Evolutionary conservation across 2,797 vertebrate species (phyloP).

Genomic region (Diplodus puntazzo): DNA sequence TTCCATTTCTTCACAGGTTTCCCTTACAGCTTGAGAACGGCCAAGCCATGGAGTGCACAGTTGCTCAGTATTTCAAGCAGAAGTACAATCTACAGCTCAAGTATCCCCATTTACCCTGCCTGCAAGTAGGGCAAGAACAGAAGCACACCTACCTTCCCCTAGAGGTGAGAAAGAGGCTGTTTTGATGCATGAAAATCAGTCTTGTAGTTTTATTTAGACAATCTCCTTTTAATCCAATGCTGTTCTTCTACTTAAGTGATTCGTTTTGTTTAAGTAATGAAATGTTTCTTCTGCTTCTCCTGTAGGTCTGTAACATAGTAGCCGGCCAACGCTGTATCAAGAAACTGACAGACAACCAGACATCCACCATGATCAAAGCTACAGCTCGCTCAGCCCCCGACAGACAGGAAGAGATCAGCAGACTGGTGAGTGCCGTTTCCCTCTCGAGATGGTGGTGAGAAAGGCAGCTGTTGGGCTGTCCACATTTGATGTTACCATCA

Average conservation of each 20-base stretch:
- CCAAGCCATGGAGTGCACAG: slow-evolving; percentile 99
- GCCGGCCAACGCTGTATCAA: slow-evolving; percentile 98
- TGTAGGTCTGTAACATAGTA: slow-evolving; percentile 97
- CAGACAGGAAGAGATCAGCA: slow-evolving; percentile 98
- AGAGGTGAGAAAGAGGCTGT: slow-evolving; percentile 86
- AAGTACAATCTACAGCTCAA: slow-evolving; percentile 98
- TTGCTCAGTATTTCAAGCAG: slow-evolving; percentile 99
- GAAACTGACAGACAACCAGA: slow-evolving; percentile 98
- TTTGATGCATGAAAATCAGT: background rate
- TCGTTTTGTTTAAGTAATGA: background rate
- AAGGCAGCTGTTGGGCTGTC: background rate
- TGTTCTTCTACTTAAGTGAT: background rate
- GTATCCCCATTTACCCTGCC: slow-evolving; percentile 97
- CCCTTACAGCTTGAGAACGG: slow-evolving; percentile 98
- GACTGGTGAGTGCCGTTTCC: slow-evolving; percentile 88
- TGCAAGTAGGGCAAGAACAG: slow-evolving; percentile 98
- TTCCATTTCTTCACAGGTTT: slow-evolving; percentile 85
- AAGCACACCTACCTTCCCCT: slow-evolving; percentile 99
- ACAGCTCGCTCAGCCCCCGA: slow-evolving; percentile 97
- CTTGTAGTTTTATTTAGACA: background rate
- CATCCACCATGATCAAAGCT: slow-evolving; percentile 98
- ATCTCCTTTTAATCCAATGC: background rate
- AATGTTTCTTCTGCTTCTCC: background rate
- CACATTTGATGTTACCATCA: no score
- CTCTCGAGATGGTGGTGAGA: slow-evolving; percentile 6